Base-by-base conservation (phyloP, 2,888 invertebrate genomes). In the Archaeoteleia sp. region DNA sequence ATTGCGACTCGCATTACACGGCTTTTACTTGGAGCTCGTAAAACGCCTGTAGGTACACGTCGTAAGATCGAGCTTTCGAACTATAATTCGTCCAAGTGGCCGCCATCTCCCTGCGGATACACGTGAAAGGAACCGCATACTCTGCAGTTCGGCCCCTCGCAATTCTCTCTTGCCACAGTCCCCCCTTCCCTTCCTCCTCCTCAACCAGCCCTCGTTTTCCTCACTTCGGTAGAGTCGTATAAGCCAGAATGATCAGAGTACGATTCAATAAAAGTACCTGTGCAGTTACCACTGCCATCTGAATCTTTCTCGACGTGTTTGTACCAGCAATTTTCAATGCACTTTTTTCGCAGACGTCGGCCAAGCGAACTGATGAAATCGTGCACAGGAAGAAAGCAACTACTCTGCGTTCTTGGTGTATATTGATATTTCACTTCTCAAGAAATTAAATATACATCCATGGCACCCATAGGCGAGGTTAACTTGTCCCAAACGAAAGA, bases 401-500 rank as follows among this genome's bases (percentile, higher is more conserved):
- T n/a, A 29, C 20, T 43, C 39, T 68, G 25, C 45, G 35, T 49
- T 29, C 40, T 29, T 32, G 35, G 34, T 67, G 53, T 61, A 61
- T 66, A 68, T 65, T n/a, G n/a, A 53, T 70, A 60, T 53, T 62
- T 66, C 66, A 48, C 63, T 66, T 63, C 57, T 74, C 67, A 71
- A 74, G 70, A 73, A 71, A 76, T 73, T 67, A 73, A 72, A 74
- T 73, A 73, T 71, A 67, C 55, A 66, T 53, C 67, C 58, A 29
- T 39, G 32, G 48, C 51, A 43, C 48, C 60, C 39, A 63, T 68
- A 48, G 63, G 76, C 71, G 58, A 73, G 75, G 75, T 78, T 74
- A 78, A 79, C 76, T 78, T 74, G 76, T 75, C 73, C 74, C 62
- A 75, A 73, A 72, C 72, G 72, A 73, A 78, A 79, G 79, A 82